Evolutionary conservation across 2,113 vertebrate species (phyloP).

Genomic region (Okapia johnstoni): DNA sequence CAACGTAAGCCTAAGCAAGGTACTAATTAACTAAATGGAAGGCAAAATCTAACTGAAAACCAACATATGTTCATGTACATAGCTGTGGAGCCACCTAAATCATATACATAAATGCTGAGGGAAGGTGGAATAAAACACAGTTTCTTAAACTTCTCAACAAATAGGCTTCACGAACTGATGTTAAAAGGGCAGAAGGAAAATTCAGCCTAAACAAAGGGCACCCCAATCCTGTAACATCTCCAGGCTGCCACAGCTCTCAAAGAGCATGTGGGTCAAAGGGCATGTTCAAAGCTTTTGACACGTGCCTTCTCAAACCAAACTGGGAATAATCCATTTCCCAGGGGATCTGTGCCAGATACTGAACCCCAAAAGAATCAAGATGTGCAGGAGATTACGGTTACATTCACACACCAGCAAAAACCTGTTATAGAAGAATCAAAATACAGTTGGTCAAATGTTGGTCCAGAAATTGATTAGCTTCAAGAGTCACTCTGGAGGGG

Average conservation of each 20-base stretch:
- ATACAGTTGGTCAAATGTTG: no score
- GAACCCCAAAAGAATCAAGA: no score
- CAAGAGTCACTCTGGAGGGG: neutral
- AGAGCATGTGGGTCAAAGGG: neutral
- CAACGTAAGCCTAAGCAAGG: neutral
- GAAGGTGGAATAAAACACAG: neutral
- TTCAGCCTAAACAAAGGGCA: conserved; percentile 1
- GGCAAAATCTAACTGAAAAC: neutral
- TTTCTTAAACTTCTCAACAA: neutral
- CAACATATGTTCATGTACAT: neutral
- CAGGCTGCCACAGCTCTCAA: neutral
- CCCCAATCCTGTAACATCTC: neutral
- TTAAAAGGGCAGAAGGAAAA: conserved; percentile 8
- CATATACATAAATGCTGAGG: neutral
- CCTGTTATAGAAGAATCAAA: neutral
- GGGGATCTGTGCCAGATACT: neutral
- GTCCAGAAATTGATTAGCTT: neutral
- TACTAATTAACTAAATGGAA: neutral
- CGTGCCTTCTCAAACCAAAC: no score
- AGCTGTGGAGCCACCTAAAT: neutral
- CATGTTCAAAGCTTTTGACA: no score
- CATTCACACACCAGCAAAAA: no score
- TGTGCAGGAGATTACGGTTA: no score
- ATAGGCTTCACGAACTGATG: neutral
- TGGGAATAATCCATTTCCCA: conserved; percentile 23